Percentiles rank a stretch among this genome's conserved stretches.
Evolutionary conservation across 2,113 vertebrate species (phyloP).

Genomic region (Centropus unirufus): DNA sequence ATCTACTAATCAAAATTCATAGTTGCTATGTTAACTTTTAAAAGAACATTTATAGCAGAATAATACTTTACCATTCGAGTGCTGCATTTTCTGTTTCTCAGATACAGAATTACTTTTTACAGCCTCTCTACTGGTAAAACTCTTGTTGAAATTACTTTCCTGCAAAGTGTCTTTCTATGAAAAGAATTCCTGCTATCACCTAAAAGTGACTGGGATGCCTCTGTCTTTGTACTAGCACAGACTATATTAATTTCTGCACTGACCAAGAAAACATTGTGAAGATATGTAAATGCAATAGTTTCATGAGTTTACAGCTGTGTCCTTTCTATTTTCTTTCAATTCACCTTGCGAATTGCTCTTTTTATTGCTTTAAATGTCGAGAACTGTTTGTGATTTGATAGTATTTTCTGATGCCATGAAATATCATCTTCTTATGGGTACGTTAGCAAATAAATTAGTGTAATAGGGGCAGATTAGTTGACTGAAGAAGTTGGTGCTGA

Average conservation of each 20-base stretch:
- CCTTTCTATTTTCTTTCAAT: not conserved
- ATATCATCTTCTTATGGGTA: not conserved
- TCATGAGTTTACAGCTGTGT: not conserved
- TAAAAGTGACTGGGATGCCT: not conserved
- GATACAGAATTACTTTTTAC: not conserved
- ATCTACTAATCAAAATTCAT: not conserved
- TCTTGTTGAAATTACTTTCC: not conserved
- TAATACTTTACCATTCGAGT: not conserved
- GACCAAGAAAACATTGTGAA: not conserved
- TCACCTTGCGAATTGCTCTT: not conserved
- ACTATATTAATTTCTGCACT: not conserved
- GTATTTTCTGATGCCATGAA: not conserved
- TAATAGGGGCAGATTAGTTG: not conserved
- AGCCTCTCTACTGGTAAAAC: not conserved
- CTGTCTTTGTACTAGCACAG: not conserved
- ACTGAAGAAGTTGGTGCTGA: not conserved
- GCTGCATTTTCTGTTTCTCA: not conserved
- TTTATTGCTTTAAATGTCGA: slow-evolving; percentile 26
- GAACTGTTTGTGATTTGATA: not conserved
- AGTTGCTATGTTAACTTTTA: not conserved
- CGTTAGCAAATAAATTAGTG: not conserved
- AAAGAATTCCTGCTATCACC: not conserved
- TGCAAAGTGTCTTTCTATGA: not conserved
- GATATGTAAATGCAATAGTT: not conserved
- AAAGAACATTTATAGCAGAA: not conserved